Percentiles rank a stretch among this genome's conserved stretches.
These are phyloP conservation scores for Ctenoplectra terminalis DNA, from an alignment of 1,140 invertebrate genomes.

Conservation along the genomic window DNA sequence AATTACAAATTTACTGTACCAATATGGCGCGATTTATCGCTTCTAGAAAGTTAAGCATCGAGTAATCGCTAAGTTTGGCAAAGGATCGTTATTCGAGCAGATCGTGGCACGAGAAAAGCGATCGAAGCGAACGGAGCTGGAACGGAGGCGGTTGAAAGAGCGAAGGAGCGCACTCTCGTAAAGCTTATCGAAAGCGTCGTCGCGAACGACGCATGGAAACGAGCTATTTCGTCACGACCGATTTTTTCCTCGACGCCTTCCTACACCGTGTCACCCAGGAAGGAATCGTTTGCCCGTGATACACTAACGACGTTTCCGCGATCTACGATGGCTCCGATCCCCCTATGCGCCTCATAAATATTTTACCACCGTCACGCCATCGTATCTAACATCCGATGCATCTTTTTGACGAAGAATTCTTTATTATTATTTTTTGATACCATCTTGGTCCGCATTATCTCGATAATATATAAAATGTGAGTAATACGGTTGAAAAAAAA, in stretches of 20 bases:
- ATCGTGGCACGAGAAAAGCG: conserved; percentile 49
- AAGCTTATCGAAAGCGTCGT: conserved; percentile 56
- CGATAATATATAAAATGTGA: too few species aligned
- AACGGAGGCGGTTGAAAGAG: conserved; percentile 15
- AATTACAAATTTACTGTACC: too few species aligned
- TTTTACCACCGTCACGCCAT: neutral
- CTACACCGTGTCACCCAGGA: conserved; percentile 40
- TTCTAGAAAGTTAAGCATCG: neutral
- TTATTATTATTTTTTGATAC: too few species aligned
- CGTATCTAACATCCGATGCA: neutral
- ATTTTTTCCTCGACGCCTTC: conserved; percentile 50
- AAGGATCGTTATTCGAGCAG: neutral
- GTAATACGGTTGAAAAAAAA: too few species aligned
- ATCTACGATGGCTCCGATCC: conserved; percentile 11
- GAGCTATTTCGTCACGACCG: conserved; percentile 47
- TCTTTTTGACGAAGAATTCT: too few species aligned
- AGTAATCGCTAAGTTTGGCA: neutral
- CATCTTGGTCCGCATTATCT: too few species aligned
- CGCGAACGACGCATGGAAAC: conserved; percentile 55
- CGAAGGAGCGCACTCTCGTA: conserved; percentile 56
- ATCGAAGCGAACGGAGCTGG: conserved; percentile 32
- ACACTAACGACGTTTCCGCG: conserved; percentile 51
- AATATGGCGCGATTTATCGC: neutral
- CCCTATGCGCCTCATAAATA: neutral
- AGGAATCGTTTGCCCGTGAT: conserved; percentile 48